Percentiles rank a stretch among this genome's conserved stretches.
Conservation (phyloP, 2,113 vertebrate genomes). For the Pomatostomus ruficeps region DNA sequence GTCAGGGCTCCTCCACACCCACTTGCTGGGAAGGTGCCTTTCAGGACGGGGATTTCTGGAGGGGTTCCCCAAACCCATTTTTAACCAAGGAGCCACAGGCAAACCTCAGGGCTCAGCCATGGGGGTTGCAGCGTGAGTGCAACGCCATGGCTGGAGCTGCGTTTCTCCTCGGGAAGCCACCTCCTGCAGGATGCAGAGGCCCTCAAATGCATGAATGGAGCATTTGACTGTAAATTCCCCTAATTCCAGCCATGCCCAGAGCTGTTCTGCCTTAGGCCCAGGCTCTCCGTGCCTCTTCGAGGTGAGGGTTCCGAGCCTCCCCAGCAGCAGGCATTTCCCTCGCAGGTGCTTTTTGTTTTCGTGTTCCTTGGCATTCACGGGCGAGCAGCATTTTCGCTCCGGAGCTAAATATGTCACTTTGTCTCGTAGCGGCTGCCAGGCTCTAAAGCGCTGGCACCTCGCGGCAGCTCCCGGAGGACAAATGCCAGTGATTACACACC, state of each 20-base stretch:
- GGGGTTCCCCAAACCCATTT: background rate
- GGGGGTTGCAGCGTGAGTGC: background rate
- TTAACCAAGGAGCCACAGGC: background rate
- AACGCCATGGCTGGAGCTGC: background rate
- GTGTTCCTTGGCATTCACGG: background rate
- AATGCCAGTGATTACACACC: background rate
- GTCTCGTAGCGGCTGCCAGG: background rate
- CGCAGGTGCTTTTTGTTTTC: background rate
- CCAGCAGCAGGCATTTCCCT: background rate
- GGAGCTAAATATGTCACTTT: background rate
- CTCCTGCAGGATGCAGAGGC: background rate
- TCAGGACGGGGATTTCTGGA: background rate
- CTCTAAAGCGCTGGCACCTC: background rate
- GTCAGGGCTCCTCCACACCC: background rate
- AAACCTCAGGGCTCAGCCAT: background rate
- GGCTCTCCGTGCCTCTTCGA: fast-evolving
- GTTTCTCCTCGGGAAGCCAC: background rate
- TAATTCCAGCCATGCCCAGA: background rate
- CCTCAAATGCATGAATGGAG: background rate
- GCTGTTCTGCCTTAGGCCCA: background rate
- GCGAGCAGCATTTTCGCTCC: background rate
- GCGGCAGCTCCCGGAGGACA: background rate
- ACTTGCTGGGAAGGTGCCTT: background rate
- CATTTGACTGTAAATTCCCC: background rate
- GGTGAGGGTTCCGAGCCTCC: fast-evolving